Base-by-base conservation (phyloP, 2,113 vertebrate genomes). In the Poeciliopsis turrubarensis region DNA sequence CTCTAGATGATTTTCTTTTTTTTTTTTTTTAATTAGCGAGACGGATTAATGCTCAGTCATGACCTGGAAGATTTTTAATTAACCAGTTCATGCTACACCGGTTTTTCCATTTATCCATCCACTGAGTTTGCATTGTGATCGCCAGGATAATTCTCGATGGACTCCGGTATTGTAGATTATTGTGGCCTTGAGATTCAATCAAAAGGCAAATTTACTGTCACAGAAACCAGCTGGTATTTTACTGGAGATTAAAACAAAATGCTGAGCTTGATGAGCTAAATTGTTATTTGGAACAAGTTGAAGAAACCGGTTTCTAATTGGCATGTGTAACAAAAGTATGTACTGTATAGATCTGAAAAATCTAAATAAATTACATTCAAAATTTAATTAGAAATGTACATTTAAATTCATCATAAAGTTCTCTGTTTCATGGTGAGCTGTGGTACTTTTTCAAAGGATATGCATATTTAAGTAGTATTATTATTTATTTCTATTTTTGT, bases 51-150 rank as follows among this genome's bases (percentile, higher is more conserved):
- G 34, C 47, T 62, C 75, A 60, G 74, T 77, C 87, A 69, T 61
- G 72, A 87, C 73, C 85, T 74, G 72, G 79, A 81, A 89, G 89
- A 84, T 81, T 68, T 90, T 91, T 83, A 89, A 91, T 91, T 86
- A 88, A 87, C 85, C 79, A 86, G 77, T 84, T 86, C 85, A 90
- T 81, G 89, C 87, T 76, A 65, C 86, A 75, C 44, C 89, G 82
- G 26, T 31, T 89, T 89, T 82, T 77, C 67, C 82, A 89, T 86
- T 87, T 82, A 84, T 86, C 68, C 61, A 31, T 73, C 54, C 47
- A 27, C 54, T 34, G 37, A 79, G 68, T 68, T 77, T 65, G 66
- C 39, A 47, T 7, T 60, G 44, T 81, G 71, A 85, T 66, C 83
- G 78, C 63, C 62, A 77, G 76, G 67, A 66, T 68, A 9, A 83